These are phyloP conservation scores for Solea solea DNA, from an alignment of 2,113 vertebrate genomes.

Conservation along the genomic window DNA sequence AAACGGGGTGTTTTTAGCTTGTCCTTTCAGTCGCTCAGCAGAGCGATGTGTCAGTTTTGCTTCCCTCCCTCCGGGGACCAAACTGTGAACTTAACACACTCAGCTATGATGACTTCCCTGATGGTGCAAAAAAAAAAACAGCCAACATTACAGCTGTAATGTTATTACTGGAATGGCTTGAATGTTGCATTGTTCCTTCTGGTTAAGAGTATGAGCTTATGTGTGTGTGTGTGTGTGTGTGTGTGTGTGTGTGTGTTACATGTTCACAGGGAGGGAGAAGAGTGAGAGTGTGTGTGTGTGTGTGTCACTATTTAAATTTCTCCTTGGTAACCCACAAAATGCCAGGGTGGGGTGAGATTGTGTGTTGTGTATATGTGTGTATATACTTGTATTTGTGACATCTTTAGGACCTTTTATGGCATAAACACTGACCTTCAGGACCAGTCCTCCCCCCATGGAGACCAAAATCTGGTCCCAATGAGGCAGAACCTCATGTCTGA, in stretches of 20 bases:
- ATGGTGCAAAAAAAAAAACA: constrained; percentile 50
- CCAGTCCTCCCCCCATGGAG: too few relatives aligned
- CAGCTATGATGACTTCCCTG: constrained; percentile 60
- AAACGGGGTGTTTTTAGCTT: constrained; percentile 63
- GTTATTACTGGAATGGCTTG: constrained; percentile 60
- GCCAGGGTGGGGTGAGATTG: constrained; percentile 41
- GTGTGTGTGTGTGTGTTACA: constrained; percentile 25
- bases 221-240: constrained; percentile 23
- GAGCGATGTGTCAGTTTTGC: constrained; percentile 47
- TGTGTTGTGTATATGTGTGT: constrained; percentile 2
- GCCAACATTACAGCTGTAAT: constrained; percentile 58
- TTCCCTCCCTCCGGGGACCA: constrained; percentile 40
- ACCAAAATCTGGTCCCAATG: too few relatives aligned
- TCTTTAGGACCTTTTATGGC: too few relatives aligned
- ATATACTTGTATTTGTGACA: not conserved
- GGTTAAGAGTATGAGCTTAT: constrained; percentile 26
- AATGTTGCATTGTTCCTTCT: constrained; percentile 69
- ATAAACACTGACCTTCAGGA: too few relatives aligned
- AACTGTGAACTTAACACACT: constrained; percentile 72
- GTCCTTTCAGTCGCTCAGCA: constrained; percentile 54
- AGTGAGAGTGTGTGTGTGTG: constrained; percentile 28
- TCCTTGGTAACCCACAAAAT: constrained; percentile 58
- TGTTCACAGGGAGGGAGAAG: constrained; percentile 23
- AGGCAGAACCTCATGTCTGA: too few relatives aligned
- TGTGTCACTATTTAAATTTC: constrained; percentile 48